Conservation (phyloP, 2,888 invertebrate genomes). For the Aporophyla nigra region DNA sequence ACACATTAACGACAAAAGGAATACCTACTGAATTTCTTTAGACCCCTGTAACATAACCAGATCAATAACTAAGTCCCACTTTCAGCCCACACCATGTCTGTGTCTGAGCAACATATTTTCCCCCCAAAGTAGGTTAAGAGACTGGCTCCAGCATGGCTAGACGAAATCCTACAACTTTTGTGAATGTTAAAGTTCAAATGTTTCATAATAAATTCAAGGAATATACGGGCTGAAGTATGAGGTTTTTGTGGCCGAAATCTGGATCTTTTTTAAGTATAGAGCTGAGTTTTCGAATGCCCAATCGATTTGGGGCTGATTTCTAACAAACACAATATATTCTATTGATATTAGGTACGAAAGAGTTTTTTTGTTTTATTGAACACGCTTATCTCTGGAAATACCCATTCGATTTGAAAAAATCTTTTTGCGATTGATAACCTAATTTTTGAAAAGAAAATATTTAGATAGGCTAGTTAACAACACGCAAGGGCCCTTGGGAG, state of each 20-base stretch:
- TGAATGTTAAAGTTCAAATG: conserved; percentile 33
- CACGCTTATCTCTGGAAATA: too few relatives aligned
- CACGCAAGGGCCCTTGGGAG: too few relatives aligned
- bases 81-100: conserved; percentile 8
- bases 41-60: neutral
- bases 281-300: neutral
- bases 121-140: conserved; percentile 26
- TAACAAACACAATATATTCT: neutral
- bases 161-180: conserved; percentile 19
- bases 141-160: conserved; percentile 50
- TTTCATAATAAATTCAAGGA: conserved; percentile 21
- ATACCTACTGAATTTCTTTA: neutral
- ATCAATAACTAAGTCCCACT: conserved; percentile 29
- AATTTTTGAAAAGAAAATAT: too few relatives aligned
- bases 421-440: too few relatives aligned
- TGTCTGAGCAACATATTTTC: conserved; percentile 1
- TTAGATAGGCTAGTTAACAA: too few relatives aligned
- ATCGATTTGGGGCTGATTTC: neutral
- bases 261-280: neutral
- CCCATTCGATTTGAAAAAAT: too few relatives aligned
- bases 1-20: too few relatives aligned
- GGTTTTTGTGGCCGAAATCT: neutral
- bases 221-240: neutral
- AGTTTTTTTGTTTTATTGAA: too few relatives aligned
- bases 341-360: too few relatives aligned